phyloP scores from a whole-genome alignment of 2,888 invertebrate genomes.

The Thereva nobilitata region DNA sequence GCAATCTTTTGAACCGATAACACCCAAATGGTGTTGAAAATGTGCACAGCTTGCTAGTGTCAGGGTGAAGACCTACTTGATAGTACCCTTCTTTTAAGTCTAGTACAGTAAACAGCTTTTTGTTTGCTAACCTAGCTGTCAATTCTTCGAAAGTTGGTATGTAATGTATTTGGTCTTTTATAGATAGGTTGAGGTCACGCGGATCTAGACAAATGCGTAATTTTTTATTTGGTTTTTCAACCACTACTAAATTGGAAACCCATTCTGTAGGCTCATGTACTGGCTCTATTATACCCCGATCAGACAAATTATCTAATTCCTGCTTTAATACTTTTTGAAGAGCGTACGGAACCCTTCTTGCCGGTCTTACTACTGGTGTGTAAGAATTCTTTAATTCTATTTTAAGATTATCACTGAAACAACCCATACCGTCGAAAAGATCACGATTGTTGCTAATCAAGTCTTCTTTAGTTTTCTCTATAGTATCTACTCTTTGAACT shows the following conservation, averaged over 20 bases:
- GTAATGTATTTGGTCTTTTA: slow-evolving; percentile 42
- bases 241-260: slow-evolving; percentile 6
- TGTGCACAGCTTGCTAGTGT: slow-evolving; percentile 47
- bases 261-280: not conserved
- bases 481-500: slow-evolving; percentile 29
- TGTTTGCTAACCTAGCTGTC: slow-evolving; percentile 40
- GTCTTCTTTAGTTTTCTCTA: slow-evolving; percentile 5
- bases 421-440: slow-evolving; percentile 33
- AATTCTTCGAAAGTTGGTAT: slow-evolving; percentile 45
- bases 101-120: slow-evolving; percentile 44
- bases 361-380: slow-evolving; percentile 28
- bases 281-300: not conserved
- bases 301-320: slow-evolving; percentile 1
- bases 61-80: slow-evolving; percentile 44
- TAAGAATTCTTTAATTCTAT: slow-evolving; percentile 35
- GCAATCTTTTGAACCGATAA: slow-evolving; percentile 26
- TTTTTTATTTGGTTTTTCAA: slow-evolving; percentile 37
- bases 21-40: slow-evolving; percentile 39
- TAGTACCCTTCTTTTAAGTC: slow-evolving; percentile 44
- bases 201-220: slow-evolving; percentile 48
- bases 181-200: slow-evolving; percentile 43
- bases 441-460: slow-evolving; percentile 22
- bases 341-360: slow-evolving; percentile 16
- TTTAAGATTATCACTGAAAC: slow-evolving; percentile 28
- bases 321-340: slow-evolving; percentile 4